Conservation (phyloP, 2,113 vertebrate genomes). For the Anolis carolinensis region DNA sequence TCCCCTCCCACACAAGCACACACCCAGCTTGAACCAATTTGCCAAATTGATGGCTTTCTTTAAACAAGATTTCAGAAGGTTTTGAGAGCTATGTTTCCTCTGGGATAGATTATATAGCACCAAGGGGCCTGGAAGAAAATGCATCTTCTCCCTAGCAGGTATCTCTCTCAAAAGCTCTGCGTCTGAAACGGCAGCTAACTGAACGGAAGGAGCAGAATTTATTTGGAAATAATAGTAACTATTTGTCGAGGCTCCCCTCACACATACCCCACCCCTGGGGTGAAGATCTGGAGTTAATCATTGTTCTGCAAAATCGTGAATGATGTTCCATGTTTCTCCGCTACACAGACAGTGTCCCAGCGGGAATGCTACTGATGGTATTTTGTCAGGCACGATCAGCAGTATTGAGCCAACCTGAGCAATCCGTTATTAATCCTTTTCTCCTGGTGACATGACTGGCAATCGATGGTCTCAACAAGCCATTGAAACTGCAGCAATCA, state of each 20-base stretch:
- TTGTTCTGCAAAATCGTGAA: constrained; percentile 70
- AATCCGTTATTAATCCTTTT: constrained; percentile 84
- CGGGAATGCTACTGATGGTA: constrained; percentile 69
- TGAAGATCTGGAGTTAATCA: constrained; percentile 71
- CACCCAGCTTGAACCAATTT: background rate
- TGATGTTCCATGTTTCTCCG: constrained; percentile 69
- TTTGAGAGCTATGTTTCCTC: constrained; percentile 13
- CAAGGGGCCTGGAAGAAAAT: constrained; percentile 33
- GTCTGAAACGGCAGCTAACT: constrained; percentile 30
- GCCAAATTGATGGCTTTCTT: constrained; percentile 7
- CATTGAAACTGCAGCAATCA: constrained; percentile 79
- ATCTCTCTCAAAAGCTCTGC: constrained; percentile 25
- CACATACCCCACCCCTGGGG: constrained; percentile 14
- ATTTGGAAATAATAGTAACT: constrained; percentile 69
- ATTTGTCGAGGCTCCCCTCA: constrained; percentile 55
- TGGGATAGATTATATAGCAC: constrained; percentile 39
- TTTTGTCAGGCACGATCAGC: constrained; percentile 80
- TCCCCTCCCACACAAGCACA: background rate
- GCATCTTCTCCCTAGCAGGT: constrained; percentile 27
- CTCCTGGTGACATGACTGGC: constrained; percentile 77
- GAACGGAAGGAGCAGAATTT: constrained; percentile 50
- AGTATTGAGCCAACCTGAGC: constrained; percentile 79
- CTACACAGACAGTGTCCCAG: constrained; percentile 60
- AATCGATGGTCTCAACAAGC: constrained; percentile 80
- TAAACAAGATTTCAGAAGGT: constrained; percentile 47